Conservation (phyloP, 2,113 vertebrate genomes). For the Otus sunia region DNA sequence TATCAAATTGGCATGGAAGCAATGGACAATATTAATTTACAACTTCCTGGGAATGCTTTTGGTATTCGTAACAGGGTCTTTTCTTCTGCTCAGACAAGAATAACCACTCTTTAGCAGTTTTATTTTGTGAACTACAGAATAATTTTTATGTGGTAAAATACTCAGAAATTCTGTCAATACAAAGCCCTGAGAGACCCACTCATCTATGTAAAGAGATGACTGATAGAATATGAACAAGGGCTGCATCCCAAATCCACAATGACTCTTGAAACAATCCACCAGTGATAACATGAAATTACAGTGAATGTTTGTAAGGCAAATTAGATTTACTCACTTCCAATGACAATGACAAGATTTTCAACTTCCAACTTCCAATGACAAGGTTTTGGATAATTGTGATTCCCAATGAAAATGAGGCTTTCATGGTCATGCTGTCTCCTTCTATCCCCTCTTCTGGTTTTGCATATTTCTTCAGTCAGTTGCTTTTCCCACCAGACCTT, state of each 20-base stretch:
- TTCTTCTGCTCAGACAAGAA: not conserved
- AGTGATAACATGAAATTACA: not conserved
- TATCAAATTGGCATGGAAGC: not conserved
- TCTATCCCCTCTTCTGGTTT: not conserved
- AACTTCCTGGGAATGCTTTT: not conserved
- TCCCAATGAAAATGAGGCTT: not conserved
- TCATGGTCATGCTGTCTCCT: not conserved
- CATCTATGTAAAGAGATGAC: not conserved
- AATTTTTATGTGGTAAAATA: not conserved
- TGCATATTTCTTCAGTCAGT: not conserved
- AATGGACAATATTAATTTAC: not conserved
- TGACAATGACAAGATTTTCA: not conserved
- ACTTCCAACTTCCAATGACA: no score
- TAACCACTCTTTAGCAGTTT: not conserved
- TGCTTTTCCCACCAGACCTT: not conserved
- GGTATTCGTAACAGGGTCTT: not conserved
- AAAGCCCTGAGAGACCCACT: fast-evolving
- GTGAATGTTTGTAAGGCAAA: not conserved
- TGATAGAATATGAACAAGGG: not conserved
- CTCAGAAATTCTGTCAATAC: not conserved
- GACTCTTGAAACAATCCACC: not conserved
- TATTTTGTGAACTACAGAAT: not conserved
- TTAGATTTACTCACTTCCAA: not conserved
- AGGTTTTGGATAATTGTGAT: not conserved
- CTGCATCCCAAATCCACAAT: not conserved